Conservation (phyloP, 1,140 invertebrate genomes). For the Pseudomyrmex dendroicus region DNA sequence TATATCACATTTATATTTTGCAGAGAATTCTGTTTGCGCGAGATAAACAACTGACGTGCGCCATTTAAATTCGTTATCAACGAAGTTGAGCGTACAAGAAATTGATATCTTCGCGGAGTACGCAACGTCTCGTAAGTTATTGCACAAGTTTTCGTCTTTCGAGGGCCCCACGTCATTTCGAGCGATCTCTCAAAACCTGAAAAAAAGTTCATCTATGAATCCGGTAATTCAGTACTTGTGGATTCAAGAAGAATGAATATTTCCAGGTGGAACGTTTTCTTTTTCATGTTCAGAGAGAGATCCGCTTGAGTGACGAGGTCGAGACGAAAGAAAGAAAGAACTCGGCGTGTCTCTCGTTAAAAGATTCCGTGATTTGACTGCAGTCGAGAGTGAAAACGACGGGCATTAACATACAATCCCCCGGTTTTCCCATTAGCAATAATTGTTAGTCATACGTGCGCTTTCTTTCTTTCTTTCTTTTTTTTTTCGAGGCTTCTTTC, state of each 20-base stretch:
- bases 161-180: no score
- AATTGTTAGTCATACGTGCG: slow-evolving; percentile 70
- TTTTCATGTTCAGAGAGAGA: slow-evolving; percentile 9
- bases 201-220: no score
- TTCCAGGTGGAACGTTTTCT: not conserved
- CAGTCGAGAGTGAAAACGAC: slow-evolving; percentile 61
- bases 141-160: no score
- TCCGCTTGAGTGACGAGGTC: slow-evolving; percentile 13
- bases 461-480: slow-evolving; percentile 48
- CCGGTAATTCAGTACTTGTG: not conserved
- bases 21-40: no score
- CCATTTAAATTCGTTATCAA: no score
- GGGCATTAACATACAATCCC: slow-evolving; percentile 75
- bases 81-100: no score
- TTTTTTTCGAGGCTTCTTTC: slow-evolving; percentile 36
- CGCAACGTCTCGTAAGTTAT: no score
- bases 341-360: slow-evolving; percentile 61
- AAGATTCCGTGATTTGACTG: slow-evolving; percentile 41
- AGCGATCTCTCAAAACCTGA: no score
- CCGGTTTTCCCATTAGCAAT: slow-evolving; percentile 65
- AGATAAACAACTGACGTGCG: no score
- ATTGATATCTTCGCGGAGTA: no score
- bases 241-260: not conserved
- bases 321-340: slow-evolving; percentile 48
- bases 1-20: no score